Percentiles rank a stretch among this genome's conserved stretches.
Evolutionary conservation across 2,888 invertebrate species (phyloP).

Genomic region (Cryptosula pallasiana): DNA sequence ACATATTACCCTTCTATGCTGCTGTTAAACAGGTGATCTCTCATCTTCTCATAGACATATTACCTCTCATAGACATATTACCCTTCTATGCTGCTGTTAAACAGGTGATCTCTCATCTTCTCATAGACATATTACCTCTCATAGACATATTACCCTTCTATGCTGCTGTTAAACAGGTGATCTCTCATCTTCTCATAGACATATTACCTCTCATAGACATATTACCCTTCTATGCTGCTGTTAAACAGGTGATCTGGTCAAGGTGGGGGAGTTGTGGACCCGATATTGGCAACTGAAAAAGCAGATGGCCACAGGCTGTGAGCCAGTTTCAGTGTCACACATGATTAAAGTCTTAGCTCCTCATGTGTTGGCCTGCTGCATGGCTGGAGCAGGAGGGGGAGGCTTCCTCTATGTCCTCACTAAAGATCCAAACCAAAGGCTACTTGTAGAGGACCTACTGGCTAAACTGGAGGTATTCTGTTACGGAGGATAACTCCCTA

Average conservation of each 20-base stretch:
- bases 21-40: too few relatives aligned
- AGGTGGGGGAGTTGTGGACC: conserved; percentile 46
- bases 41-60: too few relatives aligned
- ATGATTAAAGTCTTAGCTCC: conserved; percentile 45
- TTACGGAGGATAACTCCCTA: not conserved
- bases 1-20: too few relatives aligned
- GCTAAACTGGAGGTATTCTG: conserved; percentile 3
- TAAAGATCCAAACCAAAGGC: conserved; percentile 34
- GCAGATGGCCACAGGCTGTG: conserved; percentile 53
- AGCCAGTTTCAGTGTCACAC: conserved; percentile 44
- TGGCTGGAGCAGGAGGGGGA: conserved; percentile 55
- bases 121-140: too few relatives aligned
- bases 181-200: too few relatives aligned
- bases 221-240: too few relatives aligned
- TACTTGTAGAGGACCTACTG: not conserved
- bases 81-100: too few relatives aligned
- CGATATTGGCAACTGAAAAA: conserved; percentile 54
- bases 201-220: too few relatives aligned
- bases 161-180: too few relatives aligned
- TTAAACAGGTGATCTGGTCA: conserved; percentile 43
- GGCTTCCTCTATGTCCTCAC: conserved; percentile 52
- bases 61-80: too few relatives aligned
- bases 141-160: too few relatives aligned
- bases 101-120: too few relatives aligned
- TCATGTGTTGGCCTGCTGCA: conserved; percentile 43